Evolutionary conservation across 1,140 invertebrate genomes (phyloP).

Genomic region (Calycopis cecrops): DNA sequence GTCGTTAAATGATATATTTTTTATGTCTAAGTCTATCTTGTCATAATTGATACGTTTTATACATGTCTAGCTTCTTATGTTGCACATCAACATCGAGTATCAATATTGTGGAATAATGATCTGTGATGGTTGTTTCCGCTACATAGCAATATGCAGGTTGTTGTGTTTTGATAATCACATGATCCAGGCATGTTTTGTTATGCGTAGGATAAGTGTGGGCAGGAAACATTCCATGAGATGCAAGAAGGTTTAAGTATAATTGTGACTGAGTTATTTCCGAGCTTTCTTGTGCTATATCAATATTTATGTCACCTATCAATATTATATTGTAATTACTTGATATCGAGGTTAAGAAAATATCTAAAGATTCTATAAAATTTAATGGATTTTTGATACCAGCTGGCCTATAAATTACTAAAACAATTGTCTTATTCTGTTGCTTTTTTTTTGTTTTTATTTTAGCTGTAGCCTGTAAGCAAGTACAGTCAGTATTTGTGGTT

Average conservation of each 20-base stretch:
- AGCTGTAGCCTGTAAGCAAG: neutral
- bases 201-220: slow-evolving; percentile 19
- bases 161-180: slow-evolving; percentile 20
- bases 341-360: neutral
- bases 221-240: slow-evolving; percentile 19
- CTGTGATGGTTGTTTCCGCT: too few species aligned
- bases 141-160: too few species aligned
- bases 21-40: too few species aligned
- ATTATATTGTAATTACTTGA: slow-evolving; percentile 9
- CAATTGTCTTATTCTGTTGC: slow-evolving; percentile 2
- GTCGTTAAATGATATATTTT: too few species aligned
- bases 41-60: too few species aligned
- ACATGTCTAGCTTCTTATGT: too few species aligned
- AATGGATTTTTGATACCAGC: neutral
- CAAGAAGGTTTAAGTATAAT: slow-evolving; percentile 22
- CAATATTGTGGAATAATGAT: too few species aligned
- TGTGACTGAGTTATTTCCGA: neutral
- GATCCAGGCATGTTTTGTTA: slow-evolving; percentile 21
- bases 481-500: slow-evolving; percentile 8
- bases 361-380: slow-evolving; percentile 7
- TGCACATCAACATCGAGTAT: too few species aligned
- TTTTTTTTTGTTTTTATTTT: too few species aligned
- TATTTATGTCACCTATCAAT: slow-evolving; percentile 16
- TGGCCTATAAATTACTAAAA: slow-evolving; percentile 9
- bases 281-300: neutral